Evolutionary conservation across 2,113 vertebrate species (phyloP).

Genomic region (Symphodus melops): DNA sequence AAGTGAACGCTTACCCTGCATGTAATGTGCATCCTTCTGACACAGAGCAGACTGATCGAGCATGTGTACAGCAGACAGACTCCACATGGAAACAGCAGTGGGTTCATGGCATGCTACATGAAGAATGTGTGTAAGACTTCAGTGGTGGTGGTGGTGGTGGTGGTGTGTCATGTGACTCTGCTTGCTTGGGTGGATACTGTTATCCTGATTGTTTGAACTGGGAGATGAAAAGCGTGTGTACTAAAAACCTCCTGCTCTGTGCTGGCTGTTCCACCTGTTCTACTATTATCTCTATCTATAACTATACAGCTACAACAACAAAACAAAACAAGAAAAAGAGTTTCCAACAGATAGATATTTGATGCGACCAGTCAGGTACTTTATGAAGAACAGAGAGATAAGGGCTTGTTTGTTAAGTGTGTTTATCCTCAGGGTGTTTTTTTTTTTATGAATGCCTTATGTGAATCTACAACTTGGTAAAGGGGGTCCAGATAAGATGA

Average conservation of each 20-base stretch:
- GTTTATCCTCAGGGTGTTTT: too few relatives aligned
- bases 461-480: too few relatives aligned
- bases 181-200: not conserved
- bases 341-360: not conserved
- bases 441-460: too few relatives aligned
- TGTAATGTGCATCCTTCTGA: slow-evolving; percentile 72
- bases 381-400: too few relatives aligned
- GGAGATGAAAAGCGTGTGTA: slow-evolving; percentile 4
- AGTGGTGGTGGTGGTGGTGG: not conserved
- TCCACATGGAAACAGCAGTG: not conserved
- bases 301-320: not conserved
- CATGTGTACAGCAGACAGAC: slow-evolving; percentile 36
- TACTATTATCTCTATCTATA: slow-evolving; percentile 10
- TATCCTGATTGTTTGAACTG: slow-evolving; percentile 10
- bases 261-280: slow-evolving; percentile 6
- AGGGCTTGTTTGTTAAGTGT: too few relatives aligned
- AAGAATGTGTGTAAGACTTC: slow-evolving; percentile 3
- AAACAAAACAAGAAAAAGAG: not conserved
- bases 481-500: too few relatives aligned
- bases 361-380: too few relatives aligned
- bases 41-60: slow-evolving; percentile 72
- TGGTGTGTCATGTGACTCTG: slow-evolving; percentile 3
- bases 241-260: not conserved
- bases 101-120: not conserved
- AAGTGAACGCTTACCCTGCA: slow-evolving; percentile 76